Conservation (phyloP, 2,113 vertebrate species). For the Hippocampus mohnikei region DNA sequence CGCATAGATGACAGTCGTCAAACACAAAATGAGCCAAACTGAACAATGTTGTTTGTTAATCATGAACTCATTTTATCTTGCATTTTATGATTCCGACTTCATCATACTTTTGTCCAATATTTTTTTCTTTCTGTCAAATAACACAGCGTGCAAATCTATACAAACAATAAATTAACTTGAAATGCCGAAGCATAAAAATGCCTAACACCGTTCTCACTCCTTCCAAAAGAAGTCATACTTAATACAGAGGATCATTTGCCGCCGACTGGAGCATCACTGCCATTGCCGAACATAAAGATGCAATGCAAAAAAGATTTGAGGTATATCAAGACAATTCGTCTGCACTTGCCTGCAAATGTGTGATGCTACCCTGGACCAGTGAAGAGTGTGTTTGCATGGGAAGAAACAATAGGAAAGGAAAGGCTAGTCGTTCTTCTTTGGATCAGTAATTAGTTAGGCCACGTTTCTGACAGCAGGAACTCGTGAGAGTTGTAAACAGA, state of each 20-base stretch:
- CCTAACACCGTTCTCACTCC: constrained; percentile 31
- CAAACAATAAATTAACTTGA: constrained; percentile 25
- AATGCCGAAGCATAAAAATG: constrained; percentile 29
- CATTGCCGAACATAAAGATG: constrained; percentile 70
- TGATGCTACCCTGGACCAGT: constrained; percentile 72
- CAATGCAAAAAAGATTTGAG: constrained; percentile 97
- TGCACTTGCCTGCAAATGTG: constrained; percentile 86
- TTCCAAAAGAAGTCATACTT: constrained; percentile 14
- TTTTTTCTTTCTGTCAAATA: constrained; percentile 23
- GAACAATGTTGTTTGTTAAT: not conserved
- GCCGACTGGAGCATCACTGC: constrained; percentile 54
- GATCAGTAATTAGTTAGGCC: not conserved
- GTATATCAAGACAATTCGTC: constrained; percentile 99
- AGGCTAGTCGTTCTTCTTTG: constrained; percentile 10
- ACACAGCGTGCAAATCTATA: constrained; percentile 48
- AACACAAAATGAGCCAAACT: constrained; percentile 46
- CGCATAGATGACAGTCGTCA: constrained; percentile 55
- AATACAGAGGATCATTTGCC: constrained; percentile 78
- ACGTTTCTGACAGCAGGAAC: constrained; percentile 10
- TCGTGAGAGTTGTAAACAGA: constrained; percentile 51
- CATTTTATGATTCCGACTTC: constrained; percentile 1
- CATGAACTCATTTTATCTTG: not conserved
- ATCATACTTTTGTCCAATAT: not conserved
- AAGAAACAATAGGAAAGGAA: constrained; percentile 26
- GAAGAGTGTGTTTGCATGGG: constrained; percentile 49